phyloP scores from a whole-genome alignment of 2,797 vertebrate species.

The Sebastolobus altivelis region DNA sequence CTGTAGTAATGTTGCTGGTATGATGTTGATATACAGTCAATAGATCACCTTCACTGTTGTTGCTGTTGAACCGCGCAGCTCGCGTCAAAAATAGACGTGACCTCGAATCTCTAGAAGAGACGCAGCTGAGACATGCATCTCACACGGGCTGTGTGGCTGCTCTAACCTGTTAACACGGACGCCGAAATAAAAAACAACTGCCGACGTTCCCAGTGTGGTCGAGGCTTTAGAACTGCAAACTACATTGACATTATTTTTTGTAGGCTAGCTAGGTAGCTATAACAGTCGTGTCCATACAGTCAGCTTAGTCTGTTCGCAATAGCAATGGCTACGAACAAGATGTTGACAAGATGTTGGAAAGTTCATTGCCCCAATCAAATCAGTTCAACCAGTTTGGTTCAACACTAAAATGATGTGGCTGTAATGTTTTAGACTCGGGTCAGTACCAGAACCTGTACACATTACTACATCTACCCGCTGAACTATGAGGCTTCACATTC shows the following conservation, averaged over 20 bases:
- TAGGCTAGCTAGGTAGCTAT: not conserved
- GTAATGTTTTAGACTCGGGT: not conserved
- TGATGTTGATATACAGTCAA: no score
- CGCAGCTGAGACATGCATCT: no score
- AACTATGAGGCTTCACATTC: constrained; percentile 2
- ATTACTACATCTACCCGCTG: not conserved
- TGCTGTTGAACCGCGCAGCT: no score
- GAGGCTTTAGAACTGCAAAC: no score
- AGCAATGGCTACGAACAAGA: not conserved
- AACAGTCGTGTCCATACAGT: not conserved
- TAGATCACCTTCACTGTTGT: no score
- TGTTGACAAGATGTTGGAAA: not conserved
- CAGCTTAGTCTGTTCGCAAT: not conserved
- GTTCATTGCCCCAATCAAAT: not conserved
- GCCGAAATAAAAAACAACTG: no score
- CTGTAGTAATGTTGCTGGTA: no score
- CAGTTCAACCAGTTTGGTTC: not conserved
- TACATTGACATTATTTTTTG: not conserved
- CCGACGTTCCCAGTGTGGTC: no score
- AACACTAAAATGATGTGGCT: not conserved
- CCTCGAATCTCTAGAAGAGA: no score
- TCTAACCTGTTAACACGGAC: no score
- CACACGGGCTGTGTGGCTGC: no score
- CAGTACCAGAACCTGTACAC: not conserved
- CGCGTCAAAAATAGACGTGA: no score